Evolutionary conservation across 2,113 vertebrate species (phyloP).

Genomic region (Megaleporinus macrocephalus): DNA sequence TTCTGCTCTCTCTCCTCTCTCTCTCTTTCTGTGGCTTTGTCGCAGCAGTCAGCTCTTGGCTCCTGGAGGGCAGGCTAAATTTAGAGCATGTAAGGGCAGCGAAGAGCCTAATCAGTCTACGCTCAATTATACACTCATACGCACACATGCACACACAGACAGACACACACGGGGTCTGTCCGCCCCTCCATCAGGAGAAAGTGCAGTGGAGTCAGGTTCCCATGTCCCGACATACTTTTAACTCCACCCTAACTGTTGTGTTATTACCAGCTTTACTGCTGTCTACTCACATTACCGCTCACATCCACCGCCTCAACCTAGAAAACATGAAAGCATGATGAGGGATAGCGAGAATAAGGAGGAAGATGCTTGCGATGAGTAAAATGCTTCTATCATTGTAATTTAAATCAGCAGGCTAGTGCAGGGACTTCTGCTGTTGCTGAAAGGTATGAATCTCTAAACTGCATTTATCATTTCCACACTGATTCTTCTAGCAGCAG

Average conservation of each 20-base stretch:
- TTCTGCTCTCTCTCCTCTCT: not conserved
- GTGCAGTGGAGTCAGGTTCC: slow-evolving; percentile 6
- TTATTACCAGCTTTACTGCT: slow-evolving; percentile 2
- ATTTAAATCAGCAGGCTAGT: not conserved
- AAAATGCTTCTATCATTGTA: not conserved
- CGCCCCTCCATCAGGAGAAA: slow-evolving; percentile 29
- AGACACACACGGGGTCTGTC: slow-evolving; percentile 19
- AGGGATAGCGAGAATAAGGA: not conserved
- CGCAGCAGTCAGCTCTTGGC: slow-evolving; percentile 41
- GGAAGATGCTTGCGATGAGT: not conserved
- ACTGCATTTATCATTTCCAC: not conserved
- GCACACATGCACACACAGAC: not conserved
- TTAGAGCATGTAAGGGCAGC: slow-evolving; percentile 25
- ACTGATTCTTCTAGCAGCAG: not conserved
- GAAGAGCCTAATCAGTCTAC: slow-evolving; percentile 38
- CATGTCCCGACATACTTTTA: slow-evolving; percentile 3
- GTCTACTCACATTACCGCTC: not conserved
- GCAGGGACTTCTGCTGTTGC: not conserved
- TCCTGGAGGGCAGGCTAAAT: slow-evolving; percentile 37
- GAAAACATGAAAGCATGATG: not conserved
- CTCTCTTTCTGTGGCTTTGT: slow-evolving; percentile 17
- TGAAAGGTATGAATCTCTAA: not conserved
- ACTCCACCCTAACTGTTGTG: not conserved
- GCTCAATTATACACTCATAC: slow-evolving; percentile 16
- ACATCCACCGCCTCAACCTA: slow-evolving; percentile 18